These are phyloP conservation scores for Eupithecia inturbata DNA, from an alignment of 2,888 invertebrate species.

Conservation along the genomic window DNA sequence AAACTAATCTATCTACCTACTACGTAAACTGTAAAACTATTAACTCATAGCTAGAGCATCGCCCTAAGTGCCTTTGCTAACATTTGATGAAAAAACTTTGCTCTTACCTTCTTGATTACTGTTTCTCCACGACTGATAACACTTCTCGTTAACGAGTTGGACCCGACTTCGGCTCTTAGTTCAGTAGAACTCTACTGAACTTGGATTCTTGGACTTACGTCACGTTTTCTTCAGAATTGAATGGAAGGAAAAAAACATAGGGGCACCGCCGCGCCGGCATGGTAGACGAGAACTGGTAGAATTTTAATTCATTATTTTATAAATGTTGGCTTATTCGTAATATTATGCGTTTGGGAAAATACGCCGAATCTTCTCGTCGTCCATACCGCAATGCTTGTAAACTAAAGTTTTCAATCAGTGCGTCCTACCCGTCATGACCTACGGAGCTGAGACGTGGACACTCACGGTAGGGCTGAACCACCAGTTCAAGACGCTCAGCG, in stretches of 20 bases:
- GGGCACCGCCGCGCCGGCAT: not conserved
- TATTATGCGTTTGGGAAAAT: not conserved
- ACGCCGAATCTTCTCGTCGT: too few relatives aligned
- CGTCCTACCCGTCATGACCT: too few relatives aligned
- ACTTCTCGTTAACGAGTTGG: conserved; percentile 27
- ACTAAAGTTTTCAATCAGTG: too few relatives aligned
- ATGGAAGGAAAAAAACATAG: not conserved
- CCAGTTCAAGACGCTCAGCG: too few relatives aligned
- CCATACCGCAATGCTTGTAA: too few relatives aligned
- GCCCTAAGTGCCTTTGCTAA: conserved; percentile 29
- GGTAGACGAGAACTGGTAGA: not conserved
- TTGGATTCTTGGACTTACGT: not conserved
- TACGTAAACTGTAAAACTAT: not conserved
- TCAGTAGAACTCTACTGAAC: not conserved
- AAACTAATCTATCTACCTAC: not conserved
- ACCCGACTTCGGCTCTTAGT: not conserved
- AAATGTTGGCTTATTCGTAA: not conserved
- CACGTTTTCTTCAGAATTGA: not conserved
- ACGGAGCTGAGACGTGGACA: too few relatives aligned
- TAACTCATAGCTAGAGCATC: conserved; percentile 22
- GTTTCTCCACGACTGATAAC: conserved; percentile 23
- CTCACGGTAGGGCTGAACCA: too few relatives aligned
- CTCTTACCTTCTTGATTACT: conserved; percentile 38
- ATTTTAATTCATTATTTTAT: not conserved
- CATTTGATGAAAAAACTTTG: conserved; percentile 57